phyloP scores from a whole-genome alignment of 2,888 invertebrate genomes.

The Dermolepida albohirtum region DNA sequence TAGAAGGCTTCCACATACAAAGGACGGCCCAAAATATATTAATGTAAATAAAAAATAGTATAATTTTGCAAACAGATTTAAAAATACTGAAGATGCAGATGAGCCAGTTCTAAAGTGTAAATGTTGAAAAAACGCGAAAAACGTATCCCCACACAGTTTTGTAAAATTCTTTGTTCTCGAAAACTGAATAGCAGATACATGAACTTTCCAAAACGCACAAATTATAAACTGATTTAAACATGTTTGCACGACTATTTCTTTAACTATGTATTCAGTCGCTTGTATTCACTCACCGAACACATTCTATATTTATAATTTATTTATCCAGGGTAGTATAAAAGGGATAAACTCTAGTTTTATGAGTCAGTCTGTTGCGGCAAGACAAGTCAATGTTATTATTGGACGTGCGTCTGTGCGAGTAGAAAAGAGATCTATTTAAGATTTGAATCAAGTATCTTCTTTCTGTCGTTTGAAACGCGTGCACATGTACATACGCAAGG shows the following conservation, averaged over 20 bases:
- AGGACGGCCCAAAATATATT: no score
- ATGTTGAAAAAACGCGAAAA: no score
- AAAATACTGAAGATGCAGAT: no score
- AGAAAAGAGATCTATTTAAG: constrained; percentile 29
- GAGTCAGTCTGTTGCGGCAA: constrained; percentile 40
- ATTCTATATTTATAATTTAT: constrained; percentile 38
- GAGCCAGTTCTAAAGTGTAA: no score
- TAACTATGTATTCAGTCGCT: not conserved
- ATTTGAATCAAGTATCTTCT: constrained; percentile 7
- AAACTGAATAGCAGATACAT: constrained; percentile 4
- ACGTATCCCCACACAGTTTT: no score
- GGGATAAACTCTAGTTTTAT: constrained; percentile 39
- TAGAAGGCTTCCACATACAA: no score
- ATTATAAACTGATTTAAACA: constrained; percentile 24
- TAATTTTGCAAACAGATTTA: no score
- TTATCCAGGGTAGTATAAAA: constrained; percentile 35
- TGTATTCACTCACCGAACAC: not conserved
- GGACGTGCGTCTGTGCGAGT: constrained; percentile 13
- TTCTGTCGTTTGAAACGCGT: constrained; percentile 1
- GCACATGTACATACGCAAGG: not conserved
- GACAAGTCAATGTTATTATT: constrained; percentile 41
- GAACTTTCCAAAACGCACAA: constrained; percentile 21
- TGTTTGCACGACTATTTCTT: constrained; percentile 1
- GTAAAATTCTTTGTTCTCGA: no score
- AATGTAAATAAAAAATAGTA: no score